Conservation (phyloP, 1,140 invertebrate genomes). For the Calycopis cecrops region DNA sequence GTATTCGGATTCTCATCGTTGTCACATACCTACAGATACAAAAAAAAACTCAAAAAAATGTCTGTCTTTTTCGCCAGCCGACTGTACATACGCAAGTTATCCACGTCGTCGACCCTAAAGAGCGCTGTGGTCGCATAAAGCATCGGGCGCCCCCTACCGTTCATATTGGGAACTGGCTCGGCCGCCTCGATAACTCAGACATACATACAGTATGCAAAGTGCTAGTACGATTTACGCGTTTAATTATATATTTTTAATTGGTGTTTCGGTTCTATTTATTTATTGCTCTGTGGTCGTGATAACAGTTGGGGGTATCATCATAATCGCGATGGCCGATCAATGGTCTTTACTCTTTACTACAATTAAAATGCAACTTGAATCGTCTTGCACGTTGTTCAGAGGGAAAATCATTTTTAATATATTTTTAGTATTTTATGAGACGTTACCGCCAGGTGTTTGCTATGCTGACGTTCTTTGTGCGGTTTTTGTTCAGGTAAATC, state of each 20-base stretch:
- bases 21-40: too few relatives aligned
- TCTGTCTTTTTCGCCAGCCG: not conserved
- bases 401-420: too few relatives aligned
- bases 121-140: conserved; percentile 38
- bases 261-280: conserved; percentile 25
- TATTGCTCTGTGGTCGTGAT: conserved; percentile 17
- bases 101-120: conserved; percentile 37
- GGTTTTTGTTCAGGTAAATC: too few relatives aligned
- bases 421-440: too few relatives aligned
- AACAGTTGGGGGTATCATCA: too few relatives aligned
- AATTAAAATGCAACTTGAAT: too few relatives aligned
- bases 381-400: too few relatives aligned
- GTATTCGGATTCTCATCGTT: too few relatives aligned
- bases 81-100: conserved; percentile 24
- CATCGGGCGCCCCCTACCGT: conserved; percentile 59
- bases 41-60: not conserved
- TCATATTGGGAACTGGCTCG: conserved; percentile 59
- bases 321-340: too few relatives aligned
- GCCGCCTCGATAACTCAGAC: conserved; percentile 63
- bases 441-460: too few relatives aligned
- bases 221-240: conserved; percentile 48
- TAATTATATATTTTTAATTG: conserved; percentile 44
- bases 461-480: too few relatives aligned
- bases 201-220: conserved; percentile 62
- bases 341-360: too few relatives aligned